These are phyloP conservation scores for Ammospiza caudacuta DNA, from an alignment of 2,113 vertebrate genomes.

Conservation along the genomic window DNA sequence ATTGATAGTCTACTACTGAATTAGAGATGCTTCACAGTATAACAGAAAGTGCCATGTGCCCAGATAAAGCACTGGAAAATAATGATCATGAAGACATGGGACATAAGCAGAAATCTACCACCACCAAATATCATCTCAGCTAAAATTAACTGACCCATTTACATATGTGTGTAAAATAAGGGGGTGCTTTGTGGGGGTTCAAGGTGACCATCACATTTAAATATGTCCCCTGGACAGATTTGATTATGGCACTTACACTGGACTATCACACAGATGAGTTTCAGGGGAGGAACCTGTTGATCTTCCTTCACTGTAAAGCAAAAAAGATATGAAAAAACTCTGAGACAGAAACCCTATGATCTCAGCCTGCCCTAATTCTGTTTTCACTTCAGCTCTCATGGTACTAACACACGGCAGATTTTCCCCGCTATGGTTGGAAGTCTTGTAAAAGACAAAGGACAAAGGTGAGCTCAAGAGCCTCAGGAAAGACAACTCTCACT, in stretches of 20 bases:
- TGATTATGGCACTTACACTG: constrained; percentile 73
- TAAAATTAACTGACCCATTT: neutral
- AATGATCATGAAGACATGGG: neutral
- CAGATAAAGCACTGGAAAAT: neutral
- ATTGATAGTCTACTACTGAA: neutral
- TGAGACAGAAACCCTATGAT: neutral
- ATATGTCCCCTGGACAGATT: neutral
- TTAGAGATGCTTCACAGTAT: neutral
- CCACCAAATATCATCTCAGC: neutral
- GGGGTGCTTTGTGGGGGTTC: rapidly evolving
- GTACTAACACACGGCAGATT: neutral
- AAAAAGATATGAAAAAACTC: neutral
- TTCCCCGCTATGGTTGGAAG: rapidly evolving
- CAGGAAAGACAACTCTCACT: neutral
- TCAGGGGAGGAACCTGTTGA: constrained; percentile 49
- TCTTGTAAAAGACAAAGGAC: neutral
- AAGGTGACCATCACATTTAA: neutral
- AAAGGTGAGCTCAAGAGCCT: neutral
- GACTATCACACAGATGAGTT: constrained; percentile 58
- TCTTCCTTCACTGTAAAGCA: constrained; percentile 70
- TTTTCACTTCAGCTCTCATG: neutral
- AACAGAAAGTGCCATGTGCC: neutral
- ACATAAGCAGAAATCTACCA: neutral
- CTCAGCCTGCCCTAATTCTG: neutral
- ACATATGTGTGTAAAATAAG: neutral